Base-by-base conservation (phyloP, 2,888 invertebrate species). In the Cephonodes hylas region DNA sequence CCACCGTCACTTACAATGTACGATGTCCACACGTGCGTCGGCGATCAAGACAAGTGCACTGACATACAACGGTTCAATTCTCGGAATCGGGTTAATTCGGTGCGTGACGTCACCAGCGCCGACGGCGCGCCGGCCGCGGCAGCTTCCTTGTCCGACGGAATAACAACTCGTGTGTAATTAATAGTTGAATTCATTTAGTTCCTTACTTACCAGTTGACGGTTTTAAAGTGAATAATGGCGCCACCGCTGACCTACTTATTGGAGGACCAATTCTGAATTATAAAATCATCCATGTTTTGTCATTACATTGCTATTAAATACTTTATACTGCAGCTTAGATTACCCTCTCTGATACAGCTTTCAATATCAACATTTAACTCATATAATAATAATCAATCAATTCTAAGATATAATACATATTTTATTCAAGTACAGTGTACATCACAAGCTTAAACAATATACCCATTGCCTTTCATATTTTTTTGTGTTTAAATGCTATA, bases 31-130 rank as follows among this genome's bases (percentile, higher is more conserved):
- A 88, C 86, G 85, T 86, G 87, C 72, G 83, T 77, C 71, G 74
- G 70, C 79, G 75, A 81, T 83, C 85, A 78, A 81, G 86, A 86
- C 88, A 86, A 87, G 88, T 88, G 87, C 86, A 87, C 85, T 81
- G 82, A 84, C 86, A 81, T 82, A 83, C 80, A 79, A 84, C 84
- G 83, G 80, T 83, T 83, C 79, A 76, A 76, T 90, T 90, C 89
- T 88, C 77, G 72, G 91, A 89, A 90, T 81, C 81, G 81, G 83
- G 87, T 89, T 89, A 90, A 91, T 89, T 90, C 78, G 76, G 87
- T 79, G 76, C 78, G 80, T 89, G 89, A 90, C 90, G 89, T 89
- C 88, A 89, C 67, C 68, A 66, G 67, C 71, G 77, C 67, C 64
- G 64, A 65, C 67, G 68, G 60, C 60, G 74, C 73, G 70, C 73